Evolutionary conservation across 2,888 invertebrate genomes (phyloP), one percentile per base, ranked within the genome.

Genomic region (Caprella mutica): DNA sequence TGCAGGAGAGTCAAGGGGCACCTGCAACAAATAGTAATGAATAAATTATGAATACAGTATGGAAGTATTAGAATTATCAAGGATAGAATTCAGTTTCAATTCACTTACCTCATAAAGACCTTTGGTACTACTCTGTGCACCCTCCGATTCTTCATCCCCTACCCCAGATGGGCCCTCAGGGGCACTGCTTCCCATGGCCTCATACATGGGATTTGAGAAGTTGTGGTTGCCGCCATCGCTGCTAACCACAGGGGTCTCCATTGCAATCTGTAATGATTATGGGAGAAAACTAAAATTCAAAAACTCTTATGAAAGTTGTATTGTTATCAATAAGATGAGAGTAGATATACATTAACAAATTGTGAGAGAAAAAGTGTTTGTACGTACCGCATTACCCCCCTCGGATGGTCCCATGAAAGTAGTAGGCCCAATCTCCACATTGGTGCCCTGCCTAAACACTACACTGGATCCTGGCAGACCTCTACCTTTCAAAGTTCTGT

Each of bases 151-250:
- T 24, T 23, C 40, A 3, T 35, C 50, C 55, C 33, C 33, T 9
- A 8, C 33, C 9, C 33, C 33, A 14, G 33, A 33, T 17, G 48
- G 30, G 30, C 29, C 48, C 23, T 58, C 30, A 43, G 54, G 55
- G 17, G 56, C 61, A 52, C 68, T 69, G 56, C 67, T 71, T 64
- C 76, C 74, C 67, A 76, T 68, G 1, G 89, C 90, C 70, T 97
- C 96, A 74, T 96, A 97, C 87, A 96, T 93, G 48, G 96, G 96
- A 76, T 97, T 97, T 70, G 89, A 86, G 77, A 97, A 97, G 75
- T 97, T 94, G 53, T 93, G 78, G 17, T 83, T 84, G 73, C 88
- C 89, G 67, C 82, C 80, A 67, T 87, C 85, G 69, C 85, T 85
- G 68, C 89, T 74, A 69, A 80, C 84, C 73, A 88, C 88, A 59